Evolutionary conservation across 2,797 vertebrate genomes (phyloP), one percentile per base, ranked within the genome.

Genomic region (Gallirallus australis): DNA sequence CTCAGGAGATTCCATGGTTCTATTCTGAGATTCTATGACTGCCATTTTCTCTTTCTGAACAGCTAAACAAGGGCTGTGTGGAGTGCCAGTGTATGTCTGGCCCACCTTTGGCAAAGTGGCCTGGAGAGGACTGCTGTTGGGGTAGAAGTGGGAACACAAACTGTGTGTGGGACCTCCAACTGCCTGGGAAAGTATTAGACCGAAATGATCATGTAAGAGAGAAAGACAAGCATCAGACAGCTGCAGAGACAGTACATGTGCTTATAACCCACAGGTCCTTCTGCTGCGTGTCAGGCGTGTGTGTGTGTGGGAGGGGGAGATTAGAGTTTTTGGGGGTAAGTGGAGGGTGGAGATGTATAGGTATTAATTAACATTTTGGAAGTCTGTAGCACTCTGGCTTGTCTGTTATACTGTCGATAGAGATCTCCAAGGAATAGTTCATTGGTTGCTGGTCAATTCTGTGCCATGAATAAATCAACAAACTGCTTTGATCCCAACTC

Each of bases 391-490:
- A 65, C 69, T 35, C 30, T 42, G 4, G 4, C 10, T 10, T 30
- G 10, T 12, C 64, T 39, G 4, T 64, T 14, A 27, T 0, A 1
- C 4, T 86, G 2, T 52, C 28, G 75, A 3, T 17, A 5, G 0
- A 2, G 53, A 16, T 35, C 20, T 61, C 56, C 24, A 24, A 57
- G 3, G n/a, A 59, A 53, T 33, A 37, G 28, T 14, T 17, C 61
- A 3, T 28, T 12, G 31, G 2, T 52, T 66, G 47, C 68, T 30
- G 31, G 4, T 31, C 64, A 13, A 4, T 15, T 40, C 63, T 15
- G n/a, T 23, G 48, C 5, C 42, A 14, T 35, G 20, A 33, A 33
- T 3, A 73, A 73, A 48, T 33, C 66, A 24, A 2, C 19, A 9
- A 16, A 24, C 27, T 18, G 7, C 39, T n/a, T 8, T 31, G 47